Evolutionary conservation across 2,113 vertebrate species (phyloP).

Genomic region (Octodon degus): DNA sequence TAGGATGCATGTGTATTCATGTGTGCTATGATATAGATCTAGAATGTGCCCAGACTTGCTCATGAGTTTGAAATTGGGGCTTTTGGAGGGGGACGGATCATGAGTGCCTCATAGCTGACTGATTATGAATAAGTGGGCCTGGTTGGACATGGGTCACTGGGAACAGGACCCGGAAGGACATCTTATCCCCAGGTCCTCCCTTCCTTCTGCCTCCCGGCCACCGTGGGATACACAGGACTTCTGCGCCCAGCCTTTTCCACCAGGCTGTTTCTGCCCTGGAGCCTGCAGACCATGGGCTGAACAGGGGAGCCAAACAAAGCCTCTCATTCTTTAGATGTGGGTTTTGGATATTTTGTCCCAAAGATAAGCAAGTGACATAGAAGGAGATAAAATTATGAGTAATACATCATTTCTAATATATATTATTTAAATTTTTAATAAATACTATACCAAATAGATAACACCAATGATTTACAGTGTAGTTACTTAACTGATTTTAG

Average conservation of each 20-base stretch:
- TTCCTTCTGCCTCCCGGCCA: neutral
- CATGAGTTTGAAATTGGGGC: neutral
- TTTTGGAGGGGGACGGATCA: neutral
- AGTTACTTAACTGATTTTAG: neutral
- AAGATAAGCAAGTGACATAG: neutral
- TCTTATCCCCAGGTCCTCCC: neutral
- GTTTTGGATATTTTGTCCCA: neutral
- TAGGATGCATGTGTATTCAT: neutral
- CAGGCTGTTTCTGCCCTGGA: neutral
- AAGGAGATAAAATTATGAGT: neutral
- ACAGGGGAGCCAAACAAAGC: neutral
- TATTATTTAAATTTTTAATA: conserved; percentile 38
- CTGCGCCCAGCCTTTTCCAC: no score
- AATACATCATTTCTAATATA: neutral
- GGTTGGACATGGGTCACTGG: neutral
- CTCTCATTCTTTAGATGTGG: neutral
- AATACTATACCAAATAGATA: neutral
- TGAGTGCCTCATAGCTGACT: neutral
- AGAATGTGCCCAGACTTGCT: neutral
- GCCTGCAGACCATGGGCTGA: neutral
- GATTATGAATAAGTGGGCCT: neutral
- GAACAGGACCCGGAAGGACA: neutral
- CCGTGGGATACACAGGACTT: neutral
- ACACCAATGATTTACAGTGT: neutral
- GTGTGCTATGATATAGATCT: neutral